Conservation (phyloP, 1,140 invertebrate species). For the Papilio helenus region DNA sequence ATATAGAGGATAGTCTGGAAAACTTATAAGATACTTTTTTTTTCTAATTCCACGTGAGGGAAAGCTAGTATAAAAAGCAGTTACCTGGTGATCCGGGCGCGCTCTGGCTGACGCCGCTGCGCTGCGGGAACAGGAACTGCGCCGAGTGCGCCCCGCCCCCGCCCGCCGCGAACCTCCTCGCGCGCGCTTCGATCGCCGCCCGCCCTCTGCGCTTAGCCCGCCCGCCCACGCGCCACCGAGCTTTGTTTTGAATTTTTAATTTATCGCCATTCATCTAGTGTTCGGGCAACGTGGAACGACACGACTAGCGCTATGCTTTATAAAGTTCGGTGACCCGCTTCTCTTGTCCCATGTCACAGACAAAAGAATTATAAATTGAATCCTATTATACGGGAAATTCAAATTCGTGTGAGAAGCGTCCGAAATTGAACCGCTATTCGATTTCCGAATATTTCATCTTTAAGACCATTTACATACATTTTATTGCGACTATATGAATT, state of each 20-base stretch:
- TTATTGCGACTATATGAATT: neutral
- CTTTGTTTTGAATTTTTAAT: slow-evolving; percentile 83
- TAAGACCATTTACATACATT: neutral
- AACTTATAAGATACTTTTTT: too few species aligned
- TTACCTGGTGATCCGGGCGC: slow-evolving; percentile 80
- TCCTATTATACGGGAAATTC: neutral
- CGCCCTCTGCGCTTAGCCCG: slow-evolving; percentile 69
- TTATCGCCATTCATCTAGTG: slow-evolving; percentile 77
- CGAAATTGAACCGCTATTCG: neutral
- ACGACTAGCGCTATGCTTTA: slow-evolving; percentile 61
- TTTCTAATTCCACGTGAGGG: too few species aligned
- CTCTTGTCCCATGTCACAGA: slow-evolving; percentile 29
- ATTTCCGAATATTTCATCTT: neutral
- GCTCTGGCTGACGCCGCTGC: slow-evolving; percentile 83
- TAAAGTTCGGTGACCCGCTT: slow-evolving; percentile 63
- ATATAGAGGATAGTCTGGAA: too few species aligned
- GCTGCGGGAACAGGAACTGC: slow-evolving; percentile 77
- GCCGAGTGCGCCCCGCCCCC: slow-evolving; percentile 65
- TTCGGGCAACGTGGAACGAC: slow-evolving; percentile 60
- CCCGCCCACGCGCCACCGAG: slow-evolving; percentile 69
- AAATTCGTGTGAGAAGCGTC: neutral
- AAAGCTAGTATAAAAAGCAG: too few species aligned
- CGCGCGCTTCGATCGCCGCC: slow-evolving; percentile 80
- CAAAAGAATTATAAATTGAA: slow-evolving; percentile 26
- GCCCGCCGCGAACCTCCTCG: slow-evolving; percentile 62